phyloP scores from a whole-genome alignment of 1,140 invertebrate species.

The Drosophila novamexicana region DNA sequence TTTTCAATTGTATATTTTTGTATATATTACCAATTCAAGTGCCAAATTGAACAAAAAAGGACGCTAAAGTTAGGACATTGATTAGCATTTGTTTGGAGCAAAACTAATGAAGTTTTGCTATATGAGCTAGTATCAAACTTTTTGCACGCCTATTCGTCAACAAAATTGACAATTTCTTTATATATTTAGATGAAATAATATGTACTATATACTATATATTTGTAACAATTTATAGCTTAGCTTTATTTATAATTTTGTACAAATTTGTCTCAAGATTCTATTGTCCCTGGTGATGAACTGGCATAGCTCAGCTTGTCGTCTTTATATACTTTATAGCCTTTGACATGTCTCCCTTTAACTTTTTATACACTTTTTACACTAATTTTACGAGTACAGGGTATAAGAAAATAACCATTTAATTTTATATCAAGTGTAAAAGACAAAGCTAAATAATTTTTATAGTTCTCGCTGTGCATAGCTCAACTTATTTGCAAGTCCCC shows the following conservation, averaged over 20 bases:
- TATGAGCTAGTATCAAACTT: constrained; percentile 20
- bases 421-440: neutral
- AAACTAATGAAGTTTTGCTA: neutral
- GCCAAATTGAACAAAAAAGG: constrained; percentile 8
- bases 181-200: too few relatives aligned
- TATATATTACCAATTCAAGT: constrained; percentile 38
- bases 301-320: too few relatives aligned
- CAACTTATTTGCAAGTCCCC: neutral
- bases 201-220: too few relatives aligned
- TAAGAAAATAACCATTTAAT: neutral
- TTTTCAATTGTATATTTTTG: constrained; percentile 44
- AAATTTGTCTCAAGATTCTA: too few relatives aligned
- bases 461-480: neutral
- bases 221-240: too few relatives aligned
- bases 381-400: too few relatives aligned
- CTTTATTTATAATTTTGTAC: too few relatives aligned
- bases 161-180: constrained; percentile 42
- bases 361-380: too few relatives aligned
- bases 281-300: too few relatives aligned
- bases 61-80: constrained; percentile 2
- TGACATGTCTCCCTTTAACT: too few relatives aligned
- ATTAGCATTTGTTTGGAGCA: constrained; percentile 28
- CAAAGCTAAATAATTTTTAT: neutral
- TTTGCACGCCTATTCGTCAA: constrained; percentile 48
- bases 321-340: too few relatives aligned